Conservation (phyloP, 2,797 vertebrate genomes). For the Limnodromus scolopaceus region DNA sequence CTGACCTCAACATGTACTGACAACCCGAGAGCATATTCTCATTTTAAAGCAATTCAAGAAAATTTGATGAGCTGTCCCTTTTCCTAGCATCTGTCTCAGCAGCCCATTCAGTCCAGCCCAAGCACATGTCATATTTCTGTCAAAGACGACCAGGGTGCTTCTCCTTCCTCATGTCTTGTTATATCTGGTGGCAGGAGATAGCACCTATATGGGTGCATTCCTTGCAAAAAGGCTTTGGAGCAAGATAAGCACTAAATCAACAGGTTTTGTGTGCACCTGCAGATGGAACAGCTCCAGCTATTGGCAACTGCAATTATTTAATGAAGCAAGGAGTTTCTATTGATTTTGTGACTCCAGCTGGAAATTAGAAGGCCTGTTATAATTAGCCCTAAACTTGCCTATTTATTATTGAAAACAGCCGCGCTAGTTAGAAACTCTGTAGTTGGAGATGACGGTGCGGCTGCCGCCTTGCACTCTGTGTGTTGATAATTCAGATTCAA, state of each 20-base stretch:
- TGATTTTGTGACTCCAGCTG: conserved; percentile 56
- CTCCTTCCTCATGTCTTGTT: not conserved
- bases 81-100: not conserved
- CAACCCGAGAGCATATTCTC: not conserved
- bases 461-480: not conserved
- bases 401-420: not conserved
- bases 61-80: not conserved
- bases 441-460: not conserved
- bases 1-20: not conserved
- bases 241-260: not conserved
- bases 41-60: not conserved
- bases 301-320: conserved; percentile 51
- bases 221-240: not conserved
- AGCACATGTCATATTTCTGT: not conserved
- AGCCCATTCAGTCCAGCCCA: not conserved
- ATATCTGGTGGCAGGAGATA: not conserved
- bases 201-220: not conserved
- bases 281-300: not conserved
- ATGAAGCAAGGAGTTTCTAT: conserved; percentile 45
- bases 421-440: not conserved
- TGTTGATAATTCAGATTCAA: not conserved
- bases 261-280: not conserved
- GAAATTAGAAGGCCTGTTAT: conserved; percentile 42
- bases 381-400: conserved; percentile 51
- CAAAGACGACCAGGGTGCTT: not conserved